Evolutionary conservation across 2,113 vertebrate species (phyloP).

Genomic region (Callaeas wilsoni): DNA sequence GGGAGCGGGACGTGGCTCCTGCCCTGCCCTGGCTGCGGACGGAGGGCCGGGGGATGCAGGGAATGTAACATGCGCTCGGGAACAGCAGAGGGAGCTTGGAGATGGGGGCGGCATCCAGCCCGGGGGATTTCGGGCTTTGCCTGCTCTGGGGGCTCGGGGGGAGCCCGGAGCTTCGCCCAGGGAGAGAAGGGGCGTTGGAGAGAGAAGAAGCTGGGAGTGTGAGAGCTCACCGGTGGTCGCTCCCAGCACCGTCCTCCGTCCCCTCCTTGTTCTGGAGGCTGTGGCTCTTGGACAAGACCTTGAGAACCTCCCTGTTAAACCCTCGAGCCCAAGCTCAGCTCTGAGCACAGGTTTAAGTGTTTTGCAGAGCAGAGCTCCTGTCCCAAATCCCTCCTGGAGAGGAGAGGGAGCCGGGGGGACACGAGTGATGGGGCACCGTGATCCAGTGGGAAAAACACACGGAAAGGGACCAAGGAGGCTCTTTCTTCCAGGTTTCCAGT

Average conservation of each 20-base stretch:
- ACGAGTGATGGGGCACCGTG: not conserved
- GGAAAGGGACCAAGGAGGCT: not conserved
- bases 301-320: not conserved
- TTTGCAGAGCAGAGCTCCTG: not conserved
- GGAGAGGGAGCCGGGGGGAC: not conserved
- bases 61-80: not conserved
- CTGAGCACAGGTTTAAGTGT: fast-evolving
- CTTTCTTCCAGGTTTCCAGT: not conserved
- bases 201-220: not conserved
- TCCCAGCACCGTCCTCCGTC: not conserved
- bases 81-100: conserved; percentile 44
- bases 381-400: not conserved
- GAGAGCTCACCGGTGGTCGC: not conserved
- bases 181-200: fast-evolving
- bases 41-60: not conserved
- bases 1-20: not conserved
- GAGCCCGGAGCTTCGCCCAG: not conserved
- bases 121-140: not conserved
- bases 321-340: not conserved
- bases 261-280: not conserved
- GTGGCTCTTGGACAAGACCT: not conserved
- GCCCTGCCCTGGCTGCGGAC: not conserved
- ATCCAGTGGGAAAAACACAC: not conserved
- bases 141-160: not conserved
- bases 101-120: conserved; percentile 5